Conservation (phyloP, 2,797 vertebrate genomes). For the Amblyraja radiata region DNA sequence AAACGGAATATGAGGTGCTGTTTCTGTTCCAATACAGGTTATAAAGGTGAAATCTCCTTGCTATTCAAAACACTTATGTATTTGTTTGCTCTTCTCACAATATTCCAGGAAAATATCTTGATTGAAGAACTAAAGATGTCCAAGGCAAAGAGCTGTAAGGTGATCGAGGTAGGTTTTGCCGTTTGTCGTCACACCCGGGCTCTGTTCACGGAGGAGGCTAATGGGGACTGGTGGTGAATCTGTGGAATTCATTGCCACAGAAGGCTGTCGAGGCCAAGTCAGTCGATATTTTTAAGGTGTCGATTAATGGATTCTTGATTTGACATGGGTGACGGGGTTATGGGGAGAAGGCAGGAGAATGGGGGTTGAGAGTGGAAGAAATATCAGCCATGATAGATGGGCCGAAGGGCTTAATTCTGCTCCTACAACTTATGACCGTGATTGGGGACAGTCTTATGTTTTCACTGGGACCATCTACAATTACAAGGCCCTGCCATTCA, state of each 20-base stretch:
- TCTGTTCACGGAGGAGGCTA: not conserved
- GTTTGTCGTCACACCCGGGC: not conserved
- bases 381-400: too few relatives aligned
- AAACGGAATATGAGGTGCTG: too few relatives aligned
- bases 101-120: slow-evolving; percentile 18
- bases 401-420: too few relatives aligned
- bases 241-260: too few relatives aligned
- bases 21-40: not conserved
- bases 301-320: too few relatives aligned
- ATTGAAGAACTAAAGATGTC: slow-evolving; percentile 25
- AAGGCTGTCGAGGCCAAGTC: too few relatives aligned
- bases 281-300: too few relatives aligned
- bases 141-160: not conserved
- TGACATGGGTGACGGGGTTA: not conserved
- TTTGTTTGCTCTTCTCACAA: not conserved
- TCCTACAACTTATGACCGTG: too few relatives aligned
- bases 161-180: not conserved
- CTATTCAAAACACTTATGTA: not conserved
- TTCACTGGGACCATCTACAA: too few relatives aligned
- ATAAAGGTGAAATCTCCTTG: not conserved
- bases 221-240: not conserved
- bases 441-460: too few relatives aligned
- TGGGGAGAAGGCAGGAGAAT: not conserved
- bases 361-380: not conserved
- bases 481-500: too few relatives aligned